Base-by-base conservation (phyloP, 2,797 vertebrate species). In the Acanthiza pusilla region DNA sequence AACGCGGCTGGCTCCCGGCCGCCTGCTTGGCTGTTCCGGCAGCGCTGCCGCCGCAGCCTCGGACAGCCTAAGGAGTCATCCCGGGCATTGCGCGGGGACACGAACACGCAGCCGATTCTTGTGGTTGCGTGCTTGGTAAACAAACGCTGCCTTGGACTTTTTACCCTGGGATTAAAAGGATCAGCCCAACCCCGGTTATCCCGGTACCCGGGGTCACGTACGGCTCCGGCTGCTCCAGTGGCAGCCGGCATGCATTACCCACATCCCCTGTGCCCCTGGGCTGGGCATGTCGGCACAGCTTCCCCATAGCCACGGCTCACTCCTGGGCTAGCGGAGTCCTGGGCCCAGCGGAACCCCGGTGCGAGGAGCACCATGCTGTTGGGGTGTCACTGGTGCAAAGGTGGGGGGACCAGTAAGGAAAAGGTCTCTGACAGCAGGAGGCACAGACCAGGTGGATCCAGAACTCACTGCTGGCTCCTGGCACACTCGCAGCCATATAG, bases 281-380 rank as follows among this genome's bases (percentile, higher is more conserved):
- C 77, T 42, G 22, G 73, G n/a, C 29, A 7, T 16, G 25, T 51
- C 1, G 2, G n/a, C 68, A 53, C 21, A 18, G 26, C 0, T 1
- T 38, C 19, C 43, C 51, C 3, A 0, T 4, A 63, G 54, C 36
- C 6, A 0, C 2, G 1, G 55, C 65, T 71, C 3, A 0, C 7
- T 72, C 43, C 34, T 14, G 36, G 36, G 17, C 38, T 32, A 5
- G 16, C 2, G 0, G 27, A 47, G 2, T 34, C 53, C 43, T 3
- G 5, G 11, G 34, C 19, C 30, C 61, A 42, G n/a, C 0, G 8
- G 26, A 34, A 42, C 17, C 19, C 23, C 0, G 0, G 22, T 16
- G 22, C 0, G 1, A 78, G 54, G 14, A 51, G 48, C 23, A 18
- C 27, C 0, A 2, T 0, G 4, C 50, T 32, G 25, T 20, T 7